phyloP scores from a whole-genome alignment of 2,888 invertebrate genomes.

The Esperia sulphurella region DNA sequence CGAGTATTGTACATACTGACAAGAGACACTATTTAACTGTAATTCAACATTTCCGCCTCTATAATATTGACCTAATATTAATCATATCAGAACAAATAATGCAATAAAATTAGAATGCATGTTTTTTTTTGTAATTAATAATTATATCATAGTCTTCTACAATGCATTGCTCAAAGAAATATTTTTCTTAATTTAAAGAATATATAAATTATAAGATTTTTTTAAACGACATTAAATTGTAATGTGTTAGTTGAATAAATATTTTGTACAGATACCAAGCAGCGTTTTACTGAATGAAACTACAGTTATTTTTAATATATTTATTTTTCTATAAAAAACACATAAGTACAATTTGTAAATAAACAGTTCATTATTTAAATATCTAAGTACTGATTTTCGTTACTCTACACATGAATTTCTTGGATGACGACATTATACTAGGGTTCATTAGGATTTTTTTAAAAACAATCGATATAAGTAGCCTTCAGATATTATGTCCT shows the following conservation, averaged over 20 bases:
- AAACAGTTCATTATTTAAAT: constrained; percentile 75
- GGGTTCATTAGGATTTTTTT: constrained; percentile 4
- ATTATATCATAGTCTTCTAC: no score
- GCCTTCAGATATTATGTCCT: no score
- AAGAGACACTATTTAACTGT: no score
- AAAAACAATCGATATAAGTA: no score
- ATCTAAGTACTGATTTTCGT: constrained; percentile 65
- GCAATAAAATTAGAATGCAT: no score
- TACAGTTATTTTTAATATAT: constrained; percentile 42
- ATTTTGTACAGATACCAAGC: constrained; percentile 18
- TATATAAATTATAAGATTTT: not conserved
- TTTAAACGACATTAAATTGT: constrained; percentile 10
- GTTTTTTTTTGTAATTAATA: no score
- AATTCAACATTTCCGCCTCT: no score
- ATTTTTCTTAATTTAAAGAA: no score
- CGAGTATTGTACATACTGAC: no score
- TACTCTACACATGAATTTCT: constrained; percentile 37
- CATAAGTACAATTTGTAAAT: constrained; percentile 74
- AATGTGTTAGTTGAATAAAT: constrained; percentile 22
- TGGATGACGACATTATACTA: constrained; percentile 41
- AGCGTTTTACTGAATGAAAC: constrained; percentile 22
- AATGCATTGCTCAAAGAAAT: no score
- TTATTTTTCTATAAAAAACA: constrained; percentile 78
- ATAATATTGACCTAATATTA: no score
- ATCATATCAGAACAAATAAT: no score